Conservation (phyloP, 2,113 vertebrate genomes). For the Mustela lutreola region DNA sequence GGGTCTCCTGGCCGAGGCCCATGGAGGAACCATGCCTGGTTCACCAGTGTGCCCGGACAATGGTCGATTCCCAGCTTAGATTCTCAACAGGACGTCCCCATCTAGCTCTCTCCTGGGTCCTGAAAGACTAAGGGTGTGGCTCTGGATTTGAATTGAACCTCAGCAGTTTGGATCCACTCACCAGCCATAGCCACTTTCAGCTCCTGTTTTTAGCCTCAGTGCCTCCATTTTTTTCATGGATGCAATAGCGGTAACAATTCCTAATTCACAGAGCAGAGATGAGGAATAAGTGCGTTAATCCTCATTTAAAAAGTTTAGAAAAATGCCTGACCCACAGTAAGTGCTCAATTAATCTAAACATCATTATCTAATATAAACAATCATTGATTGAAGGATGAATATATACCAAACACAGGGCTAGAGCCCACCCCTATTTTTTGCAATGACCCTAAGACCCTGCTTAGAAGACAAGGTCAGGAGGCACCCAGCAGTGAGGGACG, state of each 20-base stretch:
- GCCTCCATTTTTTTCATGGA: neutral
- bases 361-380: neutral
- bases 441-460: too few relatives aligned
- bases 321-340: neutral
- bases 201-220: neutral
- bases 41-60: neutral
- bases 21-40: rapidly evolving
- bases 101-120: rapidly evolving
- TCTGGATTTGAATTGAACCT: too few relatives aligned
- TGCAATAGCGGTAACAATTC: neutral
- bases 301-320: neutral
- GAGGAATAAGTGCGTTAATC: neutral
- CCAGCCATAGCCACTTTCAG: neutral
- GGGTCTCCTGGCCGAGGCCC: neutral
- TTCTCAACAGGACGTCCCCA: rapidly evolving
- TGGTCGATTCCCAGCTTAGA: rapidly evolving
- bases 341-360: neutral
- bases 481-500: neutral
- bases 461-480: neutral
- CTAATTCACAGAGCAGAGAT: neutral
- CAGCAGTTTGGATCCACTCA: neutral
- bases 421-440: neutral
- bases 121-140: neutral
- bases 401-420: neutral
- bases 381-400: neutral